phyloP scores from a whole-genome alignment of 2,888 invertebrate species.

The Gastracanthus pulcherrimus region DNA sequence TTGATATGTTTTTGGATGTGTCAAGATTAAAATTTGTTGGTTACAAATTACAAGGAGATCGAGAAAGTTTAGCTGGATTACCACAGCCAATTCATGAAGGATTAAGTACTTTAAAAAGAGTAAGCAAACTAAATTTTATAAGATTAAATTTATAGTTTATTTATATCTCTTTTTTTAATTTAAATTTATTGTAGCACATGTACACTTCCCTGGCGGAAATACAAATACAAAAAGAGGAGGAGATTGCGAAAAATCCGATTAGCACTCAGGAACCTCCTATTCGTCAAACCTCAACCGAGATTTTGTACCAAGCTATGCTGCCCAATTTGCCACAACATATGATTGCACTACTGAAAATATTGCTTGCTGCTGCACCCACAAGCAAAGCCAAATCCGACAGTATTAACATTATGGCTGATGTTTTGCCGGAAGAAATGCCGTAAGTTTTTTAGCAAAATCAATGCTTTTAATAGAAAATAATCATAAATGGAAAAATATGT shows the following conservation, averaged over 20 bases:
- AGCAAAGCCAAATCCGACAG: slow-evolving; percentile 99
- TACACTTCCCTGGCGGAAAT: slow-evolving; percentile 95
- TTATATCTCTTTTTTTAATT: neutral
- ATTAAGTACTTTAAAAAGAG: slow-evolving; percentile 90
- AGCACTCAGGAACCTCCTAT: slow-evolving; percentile 90
- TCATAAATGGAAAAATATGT: slow-evolving; percentile 39
- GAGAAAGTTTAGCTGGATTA: slow-evolving; percentile 93
- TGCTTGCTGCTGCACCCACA: slow-evolving; percentile 98
- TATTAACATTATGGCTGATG: slow-evolving; percentile 98
- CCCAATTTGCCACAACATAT: slow-evolving; percentile 98
- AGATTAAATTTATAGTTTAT: neutral
- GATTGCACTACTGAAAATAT: slow-evolving; percentile 97
- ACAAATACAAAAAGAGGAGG: slow-evolving; percentile 94
- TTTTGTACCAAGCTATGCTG: slow-evolving; percentile 95
- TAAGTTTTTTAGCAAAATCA: slow-evolving; percentile 75
- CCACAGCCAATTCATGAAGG: slow-evolving; percentile 99
- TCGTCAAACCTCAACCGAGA: slow-evolving; percentile 90
- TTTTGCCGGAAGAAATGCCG: slow-evolving; percentile 98
- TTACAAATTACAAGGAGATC: slow-evolving; percentile 92
- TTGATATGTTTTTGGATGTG: slow-evolving; percentile 94
- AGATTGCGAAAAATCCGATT: slow-evolving; percentile 93
- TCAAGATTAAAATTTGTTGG: slow-evolving; percentile 97
- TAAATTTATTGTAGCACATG: slow-evolving; percentile 84
- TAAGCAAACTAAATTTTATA: slow-evolving; percentile 67
- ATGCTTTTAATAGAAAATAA: neutral